Percentiles rank a stretch among this genome's conserved stretches.
phyloP scores from a whole-genome alignment of 2,113 vertebrate genomes.

The Pithys albifrons region DNA sequence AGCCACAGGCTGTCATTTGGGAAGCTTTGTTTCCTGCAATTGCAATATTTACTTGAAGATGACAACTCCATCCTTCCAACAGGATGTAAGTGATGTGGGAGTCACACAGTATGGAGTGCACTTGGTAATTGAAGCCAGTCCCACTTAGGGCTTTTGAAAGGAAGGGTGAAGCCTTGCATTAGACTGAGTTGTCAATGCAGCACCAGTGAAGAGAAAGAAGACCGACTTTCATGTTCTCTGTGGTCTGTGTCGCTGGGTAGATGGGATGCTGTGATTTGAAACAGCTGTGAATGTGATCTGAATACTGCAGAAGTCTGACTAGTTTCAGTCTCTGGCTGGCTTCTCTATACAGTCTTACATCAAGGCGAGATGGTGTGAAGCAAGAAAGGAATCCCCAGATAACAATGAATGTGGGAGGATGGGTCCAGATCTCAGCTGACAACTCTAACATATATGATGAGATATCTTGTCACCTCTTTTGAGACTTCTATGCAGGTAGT shows the following conservation, averaged over 20 bases:
- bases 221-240: background rate
- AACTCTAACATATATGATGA: background rate
- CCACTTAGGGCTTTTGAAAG: background rate
- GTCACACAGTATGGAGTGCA: background rate
- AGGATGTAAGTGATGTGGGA: background rate
- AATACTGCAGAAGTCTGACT: background rate
- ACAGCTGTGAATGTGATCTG: background rate
- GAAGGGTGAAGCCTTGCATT: background rate
- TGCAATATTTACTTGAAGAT: background rate
- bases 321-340: background rate
- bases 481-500: background rate
- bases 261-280: constrained; percentile 11
- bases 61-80: background rate
- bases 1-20: background rate
- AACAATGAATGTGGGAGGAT: background rate
- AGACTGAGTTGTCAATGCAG: background rate
- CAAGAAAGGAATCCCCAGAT: background rate
- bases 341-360: background rate
- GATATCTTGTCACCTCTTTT: background rate
- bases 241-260: background rate
- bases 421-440: background rate
- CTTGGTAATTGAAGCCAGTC: constrained; percentile 14
- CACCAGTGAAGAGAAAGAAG: constrained; percentile 17
- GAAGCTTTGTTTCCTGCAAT: constrained; percentile 14
- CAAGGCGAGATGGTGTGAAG: background rate